Base-by-base conservation (phyloP, 1,140 invertebrate genomes). In the Latrodectus geometricus region DNA sequence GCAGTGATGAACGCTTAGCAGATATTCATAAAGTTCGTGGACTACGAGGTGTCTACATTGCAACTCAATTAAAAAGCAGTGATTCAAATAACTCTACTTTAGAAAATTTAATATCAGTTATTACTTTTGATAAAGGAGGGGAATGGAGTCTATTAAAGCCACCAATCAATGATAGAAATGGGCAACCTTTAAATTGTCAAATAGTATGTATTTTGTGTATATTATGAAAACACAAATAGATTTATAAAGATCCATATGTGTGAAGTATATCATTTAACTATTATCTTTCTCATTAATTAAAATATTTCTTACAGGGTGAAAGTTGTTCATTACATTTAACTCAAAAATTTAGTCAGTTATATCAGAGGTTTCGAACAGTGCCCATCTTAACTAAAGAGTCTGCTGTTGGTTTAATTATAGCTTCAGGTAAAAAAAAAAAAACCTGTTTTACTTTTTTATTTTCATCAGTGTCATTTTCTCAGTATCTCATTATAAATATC, bases 21-120 rank as follows among this genome's bases (percentile, higher is more conserved):
- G 97, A 98, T 90, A 90, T 98, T 0, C 96, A 97, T 89, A 96
- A 95, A 90, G 95, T 98, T 0, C 94, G 96, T 90, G 96, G 96
- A 11, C 90, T 98, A 15, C 92, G 94, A 48, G 97, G 97, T 8
- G 95, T 97, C 79, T 98, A 97, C 90, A 97, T 98, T 87, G 96
- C 96, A 0, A 97, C 96, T 0, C 94, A 95, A 90, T 93, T 97
- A 0, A 89, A 90, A 54, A 72, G 87, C 9, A 93, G 93, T 89
- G 91, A 91, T 5, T 20, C 76, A 9, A 78, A 91, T 7, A 89
- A 91, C 5, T 92, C 92, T 73, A 89, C 50, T 35, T 94, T 95
- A 0, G 95, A 96, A 88, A 93, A 96, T 90, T 90, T 97, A 50
- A 91, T 93, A 0, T 96, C 96, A 0, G 90, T 96, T n/a, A 97